Conservation (phyloP, 2,888 invertebrate genomes). For the Calliphora vomitoria region DNA sequence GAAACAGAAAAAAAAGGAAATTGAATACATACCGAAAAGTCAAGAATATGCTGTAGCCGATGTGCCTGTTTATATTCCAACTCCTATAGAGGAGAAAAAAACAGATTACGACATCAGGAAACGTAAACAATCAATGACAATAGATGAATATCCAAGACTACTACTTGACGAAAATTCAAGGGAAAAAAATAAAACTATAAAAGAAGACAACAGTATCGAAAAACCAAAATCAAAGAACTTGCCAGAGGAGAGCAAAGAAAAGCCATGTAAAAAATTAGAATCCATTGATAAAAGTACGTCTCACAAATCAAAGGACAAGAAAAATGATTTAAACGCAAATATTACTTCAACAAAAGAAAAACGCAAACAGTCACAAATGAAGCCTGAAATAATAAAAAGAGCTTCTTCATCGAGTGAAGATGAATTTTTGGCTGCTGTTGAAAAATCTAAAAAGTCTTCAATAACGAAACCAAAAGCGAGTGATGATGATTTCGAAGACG, state of each 20-base stretch:
- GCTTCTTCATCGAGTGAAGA: background rate
- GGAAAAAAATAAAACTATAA: background rate
- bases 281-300: background rate
- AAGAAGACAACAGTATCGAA: background rate
- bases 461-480: background rate
- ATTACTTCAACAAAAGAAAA: background rate
- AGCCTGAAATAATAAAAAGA: background rate
- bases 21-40: constrained; percentile 38
- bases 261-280: background rate
- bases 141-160: constrained; percentile 21
- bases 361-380: background rate
- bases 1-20: constrained; percentile 7
- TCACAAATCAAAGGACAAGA: background rate
- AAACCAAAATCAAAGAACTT: background rate
- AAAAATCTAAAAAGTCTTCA: background rate
- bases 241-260: background rate
- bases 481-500: constrained; percentile 15
- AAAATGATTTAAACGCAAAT: background rate
- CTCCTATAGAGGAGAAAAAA: constrained; percentile 38
- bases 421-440: background rate
- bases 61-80: constrained; percentile 38
- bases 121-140: constrained; percentile 34
- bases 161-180: background rate
- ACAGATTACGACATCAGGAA: background rate
- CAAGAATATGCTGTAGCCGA: background rate